Conservation (phyloP, 2,113 vertebrate species). For the Hyaena hyaena region DNA sequence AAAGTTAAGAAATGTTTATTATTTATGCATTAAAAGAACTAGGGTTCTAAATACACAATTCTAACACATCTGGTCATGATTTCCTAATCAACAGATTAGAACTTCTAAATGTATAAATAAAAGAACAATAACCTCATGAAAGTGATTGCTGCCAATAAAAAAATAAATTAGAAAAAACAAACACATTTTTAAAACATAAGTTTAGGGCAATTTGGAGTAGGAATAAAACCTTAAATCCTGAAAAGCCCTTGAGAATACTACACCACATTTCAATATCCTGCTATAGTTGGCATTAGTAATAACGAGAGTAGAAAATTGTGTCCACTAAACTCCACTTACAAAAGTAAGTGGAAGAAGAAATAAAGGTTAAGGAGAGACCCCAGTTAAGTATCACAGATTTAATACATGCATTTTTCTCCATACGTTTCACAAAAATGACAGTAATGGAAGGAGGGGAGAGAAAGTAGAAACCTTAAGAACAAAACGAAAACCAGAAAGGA, state of each 20-base stretch:
- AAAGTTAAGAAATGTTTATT: background rate
- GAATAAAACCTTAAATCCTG: background rate
- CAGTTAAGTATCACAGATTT: background rate
- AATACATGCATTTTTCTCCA: constrained; percentile 6
- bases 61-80: background rate
- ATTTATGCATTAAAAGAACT: background rate
- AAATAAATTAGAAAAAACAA: background rate
- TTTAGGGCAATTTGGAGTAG: background rate
- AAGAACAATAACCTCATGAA: background rate
- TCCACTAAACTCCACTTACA: background rate
- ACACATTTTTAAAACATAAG: background rate
- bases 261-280: background rate
- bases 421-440: constrained; percentile 16
- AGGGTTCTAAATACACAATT: background rate
- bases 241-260: background rate
- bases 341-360: background rate
- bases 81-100: background rate
- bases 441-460: background rate
- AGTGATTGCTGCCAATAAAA: background rate
- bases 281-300: background rate
- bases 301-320: background rate
- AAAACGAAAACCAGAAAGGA: background rate
- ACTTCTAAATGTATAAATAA: background rate
- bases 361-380: background rate
- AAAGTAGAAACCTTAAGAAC: background rate